phyloP scores from a whole-genome alignment of 1,140 invertebrate species.

The Heliothis virescens region DNA sequence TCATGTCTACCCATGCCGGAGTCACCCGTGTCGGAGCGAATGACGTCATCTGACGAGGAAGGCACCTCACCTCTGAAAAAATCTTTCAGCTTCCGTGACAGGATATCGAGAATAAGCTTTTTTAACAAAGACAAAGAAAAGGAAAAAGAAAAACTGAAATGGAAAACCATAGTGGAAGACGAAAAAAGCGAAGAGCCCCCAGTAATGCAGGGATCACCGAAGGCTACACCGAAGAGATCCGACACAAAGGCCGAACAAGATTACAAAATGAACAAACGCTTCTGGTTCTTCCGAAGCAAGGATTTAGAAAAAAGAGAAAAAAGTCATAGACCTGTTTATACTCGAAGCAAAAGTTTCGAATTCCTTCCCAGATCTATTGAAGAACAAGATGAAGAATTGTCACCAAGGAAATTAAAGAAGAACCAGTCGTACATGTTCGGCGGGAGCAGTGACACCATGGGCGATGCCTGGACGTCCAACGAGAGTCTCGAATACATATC shows the following conservation, averaged over 20 bases:
- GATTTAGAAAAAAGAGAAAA: slow-evolving; percentile 67
- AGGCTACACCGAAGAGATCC: slow-evolving; percentile 28
- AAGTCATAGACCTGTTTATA: slow-evolving; percentile 69
- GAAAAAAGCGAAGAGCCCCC: slow-evolving; percentile 54
- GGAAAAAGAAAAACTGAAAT: slow-evolving; percentile 74
- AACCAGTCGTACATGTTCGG: slow-evolving; percentile 73
- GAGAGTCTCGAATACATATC: slow-evolving; percentile 73
- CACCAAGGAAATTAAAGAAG: slow-evolving; percentile 49
- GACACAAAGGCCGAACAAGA: slow-evolving; percentile 62
- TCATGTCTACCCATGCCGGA: slow-evolving; percentile 72
- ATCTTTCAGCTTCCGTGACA: slow-evolving; percentile 79
- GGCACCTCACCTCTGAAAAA: slow-evolving; percentile 72
- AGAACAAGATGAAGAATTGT: slow-evolving; percentile 61
- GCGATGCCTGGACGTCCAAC: slow-evolving; percentile 66
- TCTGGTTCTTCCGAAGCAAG: slow-evolving; percentile 78
- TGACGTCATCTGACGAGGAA: slow-evolving; percentile 63
- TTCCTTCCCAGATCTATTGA: slow-evolving; percentile 74
- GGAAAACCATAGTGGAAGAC: slow-evolving; percentile 69
- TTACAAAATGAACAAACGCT: slow-evolving; percentile 71
- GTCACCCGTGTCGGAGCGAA: slow-evolving; percentile 57
- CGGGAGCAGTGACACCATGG: slow-evolving; percentile 72
- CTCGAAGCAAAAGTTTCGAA: slow-evolving; percentile 81
- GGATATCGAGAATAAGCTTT: slow-evolving; percentile 70
- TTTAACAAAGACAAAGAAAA: slow-evolving; percentile 77
- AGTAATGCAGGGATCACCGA: slow-evolving; percentile 19